phyloP scores from a whole-genome alignment of 2,113 vertebrate species.

The Anolis sagrei region DNA sequence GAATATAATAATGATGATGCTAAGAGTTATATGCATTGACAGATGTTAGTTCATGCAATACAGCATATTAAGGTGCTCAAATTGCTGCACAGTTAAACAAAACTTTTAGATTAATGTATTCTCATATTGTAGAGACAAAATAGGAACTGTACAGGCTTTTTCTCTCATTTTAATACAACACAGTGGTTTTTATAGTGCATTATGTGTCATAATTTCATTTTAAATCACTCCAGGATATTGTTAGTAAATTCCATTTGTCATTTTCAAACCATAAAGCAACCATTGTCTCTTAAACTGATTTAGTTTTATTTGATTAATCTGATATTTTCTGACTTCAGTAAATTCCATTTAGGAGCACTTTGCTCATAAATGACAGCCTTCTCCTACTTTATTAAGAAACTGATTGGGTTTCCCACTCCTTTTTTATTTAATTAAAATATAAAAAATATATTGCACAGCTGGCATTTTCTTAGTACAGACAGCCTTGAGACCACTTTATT shows the following conservation, averaged over 20 bases:
- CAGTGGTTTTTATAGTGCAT: slow-evolving; percentile 35
- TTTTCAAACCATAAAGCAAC: slow-evolving; percentile 60
- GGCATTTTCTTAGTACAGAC: slow-evolving; percentile 28
- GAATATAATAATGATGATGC: neutral
- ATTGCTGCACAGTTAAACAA: neutral
- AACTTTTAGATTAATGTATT: neutral
- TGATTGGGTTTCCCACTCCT: slow-evolving; percentile 21
- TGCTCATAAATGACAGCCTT: slow-evolving; percentile 50
- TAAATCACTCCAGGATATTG: slow-evolving; percentile 34
- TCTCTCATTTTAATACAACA: slow-evolving; percentile 34
- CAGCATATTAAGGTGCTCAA: neutral
- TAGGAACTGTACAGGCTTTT: neutral
- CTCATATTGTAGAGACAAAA: slow-evolving; percentile 17
- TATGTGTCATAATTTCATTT: slow-evolving; percentile 56
- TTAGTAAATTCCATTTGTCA: slow-evolving; percentile 61
- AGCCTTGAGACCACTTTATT: slow-evolving; percentile 23
- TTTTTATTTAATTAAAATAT: slow-evolving; percentile 47
- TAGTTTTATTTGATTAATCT: neutral
- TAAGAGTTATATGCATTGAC: neutral
- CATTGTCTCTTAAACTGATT: neutral
- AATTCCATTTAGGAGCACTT: slow-evolving; percentile 38
- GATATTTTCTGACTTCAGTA: slow-evolving; percentile 38
- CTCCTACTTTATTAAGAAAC: slow-evolving; percentile 40
- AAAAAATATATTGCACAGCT: slow-evolving; percentile 18
- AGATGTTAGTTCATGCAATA: neutral